Conservation (phyloP, 1,140 invertebrate genomes). For the Chymomyza costata region DNA sequence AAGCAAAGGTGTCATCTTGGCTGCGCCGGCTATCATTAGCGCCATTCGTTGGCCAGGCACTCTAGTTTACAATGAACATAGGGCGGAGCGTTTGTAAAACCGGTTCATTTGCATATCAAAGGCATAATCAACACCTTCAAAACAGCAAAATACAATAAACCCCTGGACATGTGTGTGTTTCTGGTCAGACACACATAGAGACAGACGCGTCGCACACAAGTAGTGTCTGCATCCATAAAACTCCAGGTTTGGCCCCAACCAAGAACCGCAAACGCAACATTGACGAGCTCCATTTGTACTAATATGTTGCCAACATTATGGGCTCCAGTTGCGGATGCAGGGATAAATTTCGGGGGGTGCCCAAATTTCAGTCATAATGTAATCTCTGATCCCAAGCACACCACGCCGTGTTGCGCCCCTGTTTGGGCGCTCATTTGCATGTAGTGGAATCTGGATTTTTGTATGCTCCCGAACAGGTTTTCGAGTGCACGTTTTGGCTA, state of each 20-base stretch:
- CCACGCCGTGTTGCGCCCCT: background rate
- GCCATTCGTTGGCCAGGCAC: constrained; percentile 66
- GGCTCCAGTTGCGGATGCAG: too few species aligned
- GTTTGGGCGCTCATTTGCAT: background rate
- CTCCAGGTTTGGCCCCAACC: constrained; percentile 3
- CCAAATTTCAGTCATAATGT: too few species aligned
- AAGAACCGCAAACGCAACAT: constrained; percentile 41
- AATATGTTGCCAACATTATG: too few species aligned
- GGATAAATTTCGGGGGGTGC: too few species aligned
- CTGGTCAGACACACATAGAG: background rate
- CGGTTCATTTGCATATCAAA: constrained; percentile 72
- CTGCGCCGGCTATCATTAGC: constrained; percentile 59
- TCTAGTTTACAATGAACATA: background rate
- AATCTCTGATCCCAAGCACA: background rate
- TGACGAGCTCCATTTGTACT: constrained; percentile 66
- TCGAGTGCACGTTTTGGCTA: constrained; percentile 8
- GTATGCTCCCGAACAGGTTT: constrained; percentile 25
- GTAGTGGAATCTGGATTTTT: too few species aligned
- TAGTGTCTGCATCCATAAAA: constrained; percentile 23
- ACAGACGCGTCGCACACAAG: too few species aligned
- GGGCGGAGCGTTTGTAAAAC: constrained; percentile 34
- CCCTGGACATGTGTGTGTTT: constrained; percentile 1
- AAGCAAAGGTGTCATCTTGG: constrained; percentile 49
- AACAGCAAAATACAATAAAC: constrained; percentile 28
- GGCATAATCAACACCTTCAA: constrained; percentile 69